Evolutionary conservation across 1,140 invertebrate genomes (phyloP).

Genomic region (Myzus persicae): DNA sequence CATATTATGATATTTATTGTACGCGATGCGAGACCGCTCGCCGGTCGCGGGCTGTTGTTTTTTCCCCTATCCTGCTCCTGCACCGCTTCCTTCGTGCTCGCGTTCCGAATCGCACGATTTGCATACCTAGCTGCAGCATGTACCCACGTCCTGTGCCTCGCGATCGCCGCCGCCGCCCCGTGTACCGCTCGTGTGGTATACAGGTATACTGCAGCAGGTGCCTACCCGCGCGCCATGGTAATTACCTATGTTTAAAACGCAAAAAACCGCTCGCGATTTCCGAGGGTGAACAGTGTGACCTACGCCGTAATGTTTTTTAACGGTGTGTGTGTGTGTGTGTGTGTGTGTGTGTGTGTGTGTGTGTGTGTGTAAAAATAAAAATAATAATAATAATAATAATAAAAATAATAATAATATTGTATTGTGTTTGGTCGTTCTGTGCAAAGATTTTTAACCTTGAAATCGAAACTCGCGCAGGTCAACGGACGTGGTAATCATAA

Average conservation of each 20-base stretch:
- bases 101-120: neutral
- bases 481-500: neutral
- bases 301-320: neutral
- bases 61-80: neutral
- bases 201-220: too few species aligned
- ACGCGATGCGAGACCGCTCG: neutral
- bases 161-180: too few species aligned
- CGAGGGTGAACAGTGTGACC: too few species aligned
- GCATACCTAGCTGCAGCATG: too few species aligned
- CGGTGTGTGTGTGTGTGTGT: neutral
- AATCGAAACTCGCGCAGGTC: neutral
- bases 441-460: neutral
- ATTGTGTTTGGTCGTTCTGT: neutral
- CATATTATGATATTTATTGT: neutral
- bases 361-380: too few species aligned
- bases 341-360: too few species aligned
- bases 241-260: neutral
- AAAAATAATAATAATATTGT: neutral
- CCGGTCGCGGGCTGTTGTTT: neutral
- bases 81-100: neutral
- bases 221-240: neutral
- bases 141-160: neutral
- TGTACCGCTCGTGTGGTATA: too few species aligned
- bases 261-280: neutral
- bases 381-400: too few species aligned